Conservation (phyloP, 2,888 invertebrate genomes). For the Lithophane leautieri region DNA sequence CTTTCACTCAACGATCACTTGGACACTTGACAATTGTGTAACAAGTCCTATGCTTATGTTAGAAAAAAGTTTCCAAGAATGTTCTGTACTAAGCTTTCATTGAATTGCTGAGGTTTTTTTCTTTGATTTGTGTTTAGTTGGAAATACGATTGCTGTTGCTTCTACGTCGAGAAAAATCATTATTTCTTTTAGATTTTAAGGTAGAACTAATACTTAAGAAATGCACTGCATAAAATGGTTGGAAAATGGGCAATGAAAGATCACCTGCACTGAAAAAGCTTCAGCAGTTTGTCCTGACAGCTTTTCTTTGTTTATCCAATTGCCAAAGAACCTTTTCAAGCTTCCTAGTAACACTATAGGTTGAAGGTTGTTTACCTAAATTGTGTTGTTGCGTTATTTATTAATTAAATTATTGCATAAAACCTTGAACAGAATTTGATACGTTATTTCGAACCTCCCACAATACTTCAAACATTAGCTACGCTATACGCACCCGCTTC, state of each 20-base stretch:
- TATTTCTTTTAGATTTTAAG: neutral
- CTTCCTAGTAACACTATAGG: neutral
- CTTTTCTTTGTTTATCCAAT: neutral
- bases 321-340: neutral
- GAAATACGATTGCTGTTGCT: neutral
- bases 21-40: conserved; percentile 72
- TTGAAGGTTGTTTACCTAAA: conserved; percentile 1
- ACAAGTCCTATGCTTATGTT: conserved; percentile 62
- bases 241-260: neutral
- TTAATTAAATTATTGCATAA: conserved; percentile 42
- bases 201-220: neutral
- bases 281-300: neutral
- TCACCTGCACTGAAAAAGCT: neutral
- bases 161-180: neutral
- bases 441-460: conserved; percentile 41
- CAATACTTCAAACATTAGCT: conserved; percentile 41
- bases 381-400: conserved; percentile 31
- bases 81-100: conserved; percentile 25
- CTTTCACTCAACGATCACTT: conserved; percentile 70
- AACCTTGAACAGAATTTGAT: conserved; percentile 47
- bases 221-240: neutral
- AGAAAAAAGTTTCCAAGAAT: conserved; percentile 18
- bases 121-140: neutral
- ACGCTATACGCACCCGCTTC: conserved; percentile 34
- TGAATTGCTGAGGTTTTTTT: neutral